These are phyloP conservation scores for Pseudopodoces humilis DNA, from an alignment of 2,113 vertebrate genomes.

Conservation along the genomic window DNA sequence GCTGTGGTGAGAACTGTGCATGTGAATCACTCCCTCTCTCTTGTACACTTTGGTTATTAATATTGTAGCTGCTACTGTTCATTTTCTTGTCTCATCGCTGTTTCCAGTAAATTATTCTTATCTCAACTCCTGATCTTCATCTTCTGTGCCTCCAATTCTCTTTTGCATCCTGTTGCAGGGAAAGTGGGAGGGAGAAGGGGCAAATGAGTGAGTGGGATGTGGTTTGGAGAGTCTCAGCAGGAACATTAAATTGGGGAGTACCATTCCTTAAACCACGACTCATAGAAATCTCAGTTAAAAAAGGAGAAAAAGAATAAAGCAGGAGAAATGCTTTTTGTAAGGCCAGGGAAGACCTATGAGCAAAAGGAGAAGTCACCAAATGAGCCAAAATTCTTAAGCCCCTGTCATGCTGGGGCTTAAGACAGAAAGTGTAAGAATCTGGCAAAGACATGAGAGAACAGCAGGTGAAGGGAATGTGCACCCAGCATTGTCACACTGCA, in stretches of 20 bases:
- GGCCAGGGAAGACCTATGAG: not conserved
- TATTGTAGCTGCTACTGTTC: not conserved
- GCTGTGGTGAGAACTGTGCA: not conserved
- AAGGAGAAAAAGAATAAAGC: not conserved
- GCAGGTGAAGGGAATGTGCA: not conserved
- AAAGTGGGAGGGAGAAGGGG: accelerated
- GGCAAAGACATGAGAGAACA: not conserved
- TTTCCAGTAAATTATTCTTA: not conserved
- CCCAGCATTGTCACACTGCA: not conserved
- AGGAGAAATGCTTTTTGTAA: not conserved
- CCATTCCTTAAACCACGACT: not conserved
- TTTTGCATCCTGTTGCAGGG: not conserved
- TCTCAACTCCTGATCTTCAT: not conserved
- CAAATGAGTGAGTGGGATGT: not conserved
- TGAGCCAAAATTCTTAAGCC: not conserved
- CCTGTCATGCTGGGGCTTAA: not conserved
- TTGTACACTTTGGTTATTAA: not conserved
- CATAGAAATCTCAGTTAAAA: not conserved
- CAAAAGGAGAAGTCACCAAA: not conserved
- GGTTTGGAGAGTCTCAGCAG: not conserved
- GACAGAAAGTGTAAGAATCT: not conserved
- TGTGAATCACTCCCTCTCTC: not conserved
- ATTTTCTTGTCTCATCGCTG: not conserved
- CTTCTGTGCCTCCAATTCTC: not conserved
- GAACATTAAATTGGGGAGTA: not conserved